phyloP scores from a whole-genome alignment of 2,797 vertebrate genomes.

The Megaceryle alcyon region DNA sequence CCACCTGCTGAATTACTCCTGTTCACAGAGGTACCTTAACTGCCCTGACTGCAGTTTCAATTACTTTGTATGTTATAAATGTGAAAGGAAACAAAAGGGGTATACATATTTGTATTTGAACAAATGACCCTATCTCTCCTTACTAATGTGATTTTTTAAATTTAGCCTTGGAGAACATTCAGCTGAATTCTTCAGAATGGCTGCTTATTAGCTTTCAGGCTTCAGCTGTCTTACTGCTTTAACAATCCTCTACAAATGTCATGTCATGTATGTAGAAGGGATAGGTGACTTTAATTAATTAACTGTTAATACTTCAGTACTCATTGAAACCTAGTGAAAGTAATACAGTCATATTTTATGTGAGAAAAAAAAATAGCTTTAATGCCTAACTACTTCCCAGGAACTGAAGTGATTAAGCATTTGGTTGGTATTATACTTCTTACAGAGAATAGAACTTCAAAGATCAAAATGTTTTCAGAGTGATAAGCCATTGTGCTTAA shows the following conservation, averaged over 20 bases:
- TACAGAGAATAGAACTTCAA: neutral
- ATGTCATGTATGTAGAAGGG: neutral
- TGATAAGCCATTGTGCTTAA: neutral
- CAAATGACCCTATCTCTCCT: neutral
- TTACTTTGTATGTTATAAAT: neutral
- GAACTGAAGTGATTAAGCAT: neutral
- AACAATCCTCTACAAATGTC: neutral
- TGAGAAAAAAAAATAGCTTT: neutral
- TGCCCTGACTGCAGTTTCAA: neutral
- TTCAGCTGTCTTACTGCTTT: neutral
- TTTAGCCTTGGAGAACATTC: neutral
- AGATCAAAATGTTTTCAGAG: neutral
- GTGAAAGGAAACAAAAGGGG: neutral
- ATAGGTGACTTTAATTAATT: neutral
- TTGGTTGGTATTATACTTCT: neutral
- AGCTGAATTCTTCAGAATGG: neutral
- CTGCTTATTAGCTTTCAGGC: neutral
- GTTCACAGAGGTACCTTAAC: neutral
- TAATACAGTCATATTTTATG: neutral
- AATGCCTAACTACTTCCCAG: neutral
- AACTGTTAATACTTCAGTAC: neutral
- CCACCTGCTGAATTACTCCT: neutral
- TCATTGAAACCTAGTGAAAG: neutral
- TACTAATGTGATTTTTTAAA: neutral
- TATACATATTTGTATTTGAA: neutral